Evolutionary conservation across 2,888 invertebrate genomes (phyloP).

Genomic region (Atethmia centrago): DNA sequence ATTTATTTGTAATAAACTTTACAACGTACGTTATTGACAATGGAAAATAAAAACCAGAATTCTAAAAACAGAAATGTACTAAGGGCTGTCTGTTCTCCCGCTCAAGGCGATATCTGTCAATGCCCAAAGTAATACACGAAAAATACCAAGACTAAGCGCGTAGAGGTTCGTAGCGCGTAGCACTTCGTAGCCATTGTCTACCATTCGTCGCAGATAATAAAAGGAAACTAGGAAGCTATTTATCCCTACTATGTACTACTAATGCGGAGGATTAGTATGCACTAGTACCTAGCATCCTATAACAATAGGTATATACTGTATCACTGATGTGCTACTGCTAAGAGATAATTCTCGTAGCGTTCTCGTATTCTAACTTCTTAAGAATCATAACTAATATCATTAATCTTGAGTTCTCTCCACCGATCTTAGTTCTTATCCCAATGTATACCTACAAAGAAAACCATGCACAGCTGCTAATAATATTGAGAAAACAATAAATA

Average conservation of each 20-base stretch:
- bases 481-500: conserved; percentile 56
- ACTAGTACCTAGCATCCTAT: neutral
- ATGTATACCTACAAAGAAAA: neutral
- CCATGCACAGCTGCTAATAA: conserved; percentile 29
- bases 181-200: neutral
- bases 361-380: neutral
- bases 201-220: neutral
- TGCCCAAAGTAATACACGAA: neutral
- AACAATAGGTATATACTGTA: neutral
- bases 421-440: neutral
- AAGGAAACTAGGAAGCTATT: neutral
- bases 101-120: neutral
- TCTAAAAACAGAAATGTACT: neutral
- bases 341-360: neutral
- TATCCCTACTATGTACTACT: neutral
- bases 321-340: neutral
- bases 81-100: neutral
- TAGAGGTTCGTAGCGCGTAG: conserved; percentile 26
- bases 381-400: too few species aligned
- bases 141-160: neutral
- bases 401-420: neutral
- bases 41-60: neutral
- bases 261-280: neutral
- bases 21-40: neutral
- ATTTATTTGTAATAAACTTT: neutral